These are phyloP conservation scores for Lophius piscatorius DNA, from an alignment of 2,113 vertebrate genomes.

Conservation along the genomic window DNA sequence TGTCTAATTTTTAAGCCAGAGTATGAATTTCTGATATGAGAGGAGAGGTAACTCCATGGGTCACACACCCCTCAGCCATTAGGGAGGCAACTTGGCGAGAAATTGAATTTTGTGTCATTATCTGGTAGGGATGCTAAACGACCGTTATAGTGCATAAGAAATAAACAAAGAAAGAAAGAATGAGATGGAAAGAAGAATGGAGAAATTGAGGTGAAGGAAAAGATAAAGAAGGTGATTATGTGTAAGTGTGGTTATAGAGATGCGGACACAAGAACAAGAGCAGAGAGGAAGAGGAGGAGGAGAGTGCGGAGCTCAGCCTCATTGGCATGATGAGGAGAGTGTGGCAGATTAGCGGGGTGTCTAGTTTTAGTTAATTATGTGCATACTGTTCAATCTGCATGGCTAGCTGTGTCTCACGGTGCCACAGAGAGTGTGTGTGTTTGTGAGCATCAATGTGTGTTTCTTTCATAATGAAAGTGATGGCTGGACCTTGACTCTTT, in stretches of 20 bases:
- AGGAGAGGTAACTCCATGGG: too few species aligned
- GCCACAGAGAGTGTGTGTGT: constrained; percentile 18
- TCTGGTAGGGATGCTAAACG: constrained; percentile 67
- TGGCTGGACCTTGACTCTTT: constrained; percentile 61
- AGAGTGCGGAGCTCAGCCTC: constrained; percentile 38
- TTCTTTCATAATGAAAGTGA: constrained; percentile 53
- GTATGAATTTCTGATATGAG: too few species aligned
- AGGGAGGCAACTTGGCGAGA: constrained; percentile 69
- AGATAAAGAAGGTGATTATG: too few species aligned
- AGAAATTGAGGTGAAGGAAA: too few species aligned
- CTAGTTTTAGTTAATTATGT: constrained; percentile 61
- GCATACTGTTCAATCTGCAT: constrained; percentile 53
- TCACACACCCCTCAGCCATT: constrained; percentile 55
- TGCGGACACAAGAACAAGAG: too few species aligned
- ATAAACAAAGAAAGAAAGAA: too few species aligned
- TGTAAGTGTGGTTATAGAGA: too few species aligned
- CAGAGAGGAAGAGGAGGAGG: too few species aligned
- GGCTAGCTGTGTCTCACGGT: constrained; percentile 39
- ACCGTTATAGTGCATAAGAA: constrained; percentile 32
- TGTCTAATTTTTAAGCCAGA: too few species aligned
- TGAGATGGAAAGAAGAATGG: too few species aligned
- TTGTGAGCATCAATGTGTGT: constrained; percentile 21
- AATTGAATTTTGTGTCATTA: constrained; percentile 77
- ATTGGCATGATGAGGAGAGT: constrained; percentile 39
- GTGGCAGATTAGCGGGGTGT: constrained; percentile 46